Conservation (phyloP, 2,113 vertebrate genomes). For the Peromyscus californicus region DNA sequence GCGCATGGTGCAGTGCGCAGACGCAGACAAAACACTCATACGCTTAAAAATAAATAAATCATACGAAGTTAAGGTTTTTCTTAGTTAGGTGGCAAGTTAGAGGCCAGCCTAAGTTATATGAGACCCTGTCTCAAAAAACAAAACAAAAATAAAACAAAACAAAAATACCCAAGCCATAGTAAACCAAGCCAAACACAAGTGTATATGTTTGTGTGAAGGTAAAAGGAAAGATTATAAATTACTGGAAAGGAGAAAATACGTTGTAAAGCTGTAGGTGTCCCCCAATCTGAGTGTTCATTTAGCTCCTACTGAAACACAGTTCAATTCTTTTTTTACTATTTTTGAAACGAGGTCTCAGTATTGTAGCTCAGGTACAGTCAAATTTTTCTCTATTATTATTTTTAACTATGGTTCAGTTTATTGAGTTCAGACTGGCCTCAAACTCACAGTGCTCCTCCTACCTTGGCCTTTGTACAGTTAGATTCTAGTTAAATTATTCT, state of each 20-base stretch:
- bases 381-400: not conserved
- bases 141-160: not conserved
- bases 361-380: not conserved
- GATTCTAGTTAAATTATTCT: not conserved
- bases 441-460: not conserved
- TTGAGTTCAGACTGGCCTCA: not conserved
- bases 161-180: not conserved
- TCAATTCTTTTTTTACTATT: not conserved
- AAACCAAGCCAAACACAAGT: not conserved
- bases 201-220: not conserved
- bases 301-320: not conserved
- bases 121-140: not conserved
- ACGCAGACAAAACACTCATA: not conserved
- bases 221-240: not conserved
- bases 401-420: not conserved
- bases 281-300: not conserved
- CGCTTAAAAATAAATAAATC: not conserved
- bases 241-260: not conserved
- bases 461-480: not conserved
- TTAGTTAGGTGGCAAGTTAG: not conserved
- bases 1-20: not conserved
- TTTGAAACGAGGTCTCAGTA: not conserved
- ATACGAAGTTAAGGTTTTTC: not conserved
- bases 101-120: not conserved
- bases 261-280: not conserved